phyloP scores from a whole-genome alignment of 2,797 vertebrate species.

The Borostomias antarcticus region DNA sequence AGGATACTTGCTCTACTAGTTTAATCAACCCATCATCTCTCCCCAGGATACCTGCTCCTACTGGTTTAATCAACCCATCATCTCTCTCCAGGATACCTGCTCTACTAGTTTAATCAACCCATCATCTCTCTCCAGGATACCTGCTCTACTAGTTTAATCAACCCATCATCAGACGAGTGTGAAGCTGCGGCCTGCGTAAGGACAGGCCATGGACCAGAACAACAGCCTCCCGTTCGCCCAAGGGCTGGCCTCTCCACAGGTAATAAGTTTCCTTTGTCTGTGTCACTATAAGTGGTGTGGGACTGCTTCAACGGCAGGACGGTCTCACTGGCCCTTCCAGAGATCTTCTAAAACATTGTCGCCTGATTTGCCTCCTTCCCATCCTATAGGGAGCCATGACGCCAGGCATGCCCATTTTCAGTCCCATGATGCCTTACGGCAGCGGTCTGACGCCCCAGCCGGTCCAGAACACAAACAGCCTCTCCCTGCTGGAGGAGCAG shows the following conservation, averaged over 20 bases:
- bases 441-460: slow-evolving; percentile 96
- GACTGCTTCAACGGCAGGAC: too few species aligned
- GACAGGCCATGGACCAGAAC: slow-evolving; percentile 91
- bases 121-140: too few species aligned
- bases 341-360: neutral
- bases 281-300: too few species aligned
- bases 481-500: slow-evolving; percentile 94
- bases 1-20: too few species aligned
- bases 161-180: neutral
- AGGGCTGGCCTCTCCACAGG: slow-evolving; percentile 95
- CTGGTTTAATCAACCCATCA: too few species aligned
- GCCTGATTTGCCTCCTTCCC: neutral
- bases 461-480: slow-evolving; percentile 90
- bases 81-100: too few species aligned
- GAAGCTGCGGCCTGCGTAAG: slow-evolving; percentile 50
- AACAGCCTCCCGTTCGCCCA: slow-evolving; percentile 91
- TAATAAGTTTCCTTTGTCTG: slow-evolving; percentile 55
- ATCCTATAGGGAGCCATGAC: slow-evolving; percentile 88
- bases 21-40: too few species aligned
- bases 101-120: too few species aligned
- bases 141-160: neutral
- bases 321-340: neutral
- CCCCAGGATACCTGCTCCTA: too few species aligned
- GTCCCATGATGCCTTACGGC: slow-evolving; percentile 98
- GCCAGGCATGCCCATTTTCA: slow-evolving; percentile 91